phyloP scores from a whole-genome alignment of 1,140 invertebrate species.

The Diabrotica virgifera region DNA sequence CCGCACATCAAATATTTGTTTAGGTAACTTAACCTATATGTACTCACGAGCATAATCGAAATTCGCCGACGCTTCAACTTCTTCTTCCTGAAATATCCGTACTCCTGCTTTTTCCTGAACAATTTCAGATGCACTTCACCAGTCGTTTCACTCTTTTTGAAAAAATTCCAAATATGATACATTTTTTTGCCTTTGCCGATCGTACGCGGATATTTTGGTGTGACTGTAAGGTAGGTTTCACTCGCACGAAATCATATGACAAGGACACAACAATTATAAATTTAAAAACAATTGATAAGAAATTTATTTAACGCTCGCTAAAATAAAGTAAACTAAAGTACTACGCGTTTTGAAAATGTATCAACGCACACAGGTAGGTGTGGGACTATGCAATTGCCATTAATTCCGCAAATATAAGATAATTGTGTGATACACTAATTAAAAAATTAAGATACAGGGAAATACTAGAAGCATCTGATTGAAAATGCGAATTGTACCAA shows the following conservation, averaged over 20 bases:
- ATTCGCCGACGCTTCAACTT: conserved; percentile 6
- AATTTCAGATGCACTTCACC: conserved; percentile 3
- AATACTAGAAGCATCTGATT: too few species aligned
- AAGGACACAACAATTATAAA: neutral
- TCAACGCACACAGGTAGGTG: too few species aligned
- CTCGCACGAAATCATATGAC: neutral
- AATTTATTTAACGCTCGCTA: neutral
- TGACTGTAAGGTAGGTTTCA: neutral
- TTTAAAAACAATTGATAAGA: neutral
- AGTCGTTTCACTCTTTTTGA: neutral
- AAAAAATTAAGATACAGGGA: too few species aligned
- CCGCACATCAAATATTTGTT: too few species aligned
- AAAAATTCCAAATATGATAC: neutral
- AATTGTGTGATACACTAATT: too few species aligned
- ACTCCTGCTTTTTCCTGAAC: conserved; percentile 1
- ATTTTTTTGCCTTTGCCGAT: neutral
- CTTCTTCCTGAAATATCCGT: neutral
- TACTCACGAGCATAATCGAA: conserved; percentile 13
- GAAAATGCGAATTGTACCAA: too few species aligned
- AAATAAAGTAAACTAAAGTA: neutral
- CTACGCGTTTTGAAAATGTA: neutral
- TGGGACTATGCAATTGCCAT: too few species aligned
- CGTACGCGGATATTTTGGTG: neutral
- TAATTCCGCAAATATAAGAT: too few species aligned
- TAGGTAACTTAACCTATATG: neutral